These are phyloP conservation scores for Acronicta leporina DNA, from an alignment of 2,888 invertebrate species.

Conservation along the genomic window DNA sequence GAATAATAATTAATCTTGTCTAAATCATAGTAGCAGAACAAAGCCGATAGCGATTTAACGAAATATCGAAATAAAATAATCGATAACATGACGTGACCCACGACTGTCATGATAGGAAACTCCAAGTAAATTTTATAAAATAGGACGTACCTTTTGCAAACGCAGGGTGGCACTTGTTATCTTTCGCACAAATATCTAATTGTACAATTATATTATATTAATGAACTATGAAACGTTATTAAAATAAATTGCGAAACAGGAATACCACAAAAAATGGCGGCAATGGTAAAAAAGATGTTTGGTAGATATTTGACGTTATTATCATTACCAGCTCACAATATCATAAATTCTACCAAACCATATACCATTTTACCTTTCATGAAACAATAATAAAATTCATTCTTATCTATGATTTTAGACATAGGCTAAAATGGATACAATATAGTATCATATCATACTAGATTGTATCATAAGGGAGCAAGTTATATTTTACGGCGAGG, in stretches of 20 bases:
- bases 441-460: no score
- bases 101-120: conserved; percentile 35
- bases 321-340: conserved; percentile 31
- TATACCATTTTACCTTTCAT: neutral
- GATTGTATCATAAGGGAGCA: no score
- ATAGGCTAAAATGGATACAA: no score
- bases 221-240: conserved; percentile 26
- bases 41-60: conserved; percentile 48
- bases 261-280: conserved; percentile 82
- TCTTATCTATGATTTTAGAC: no score
- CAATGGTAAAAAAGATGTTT: conserved; percentile 65
- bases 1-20: neutral
- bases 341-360: conserved; percentile 34
- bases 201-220: conserved; percentile 17
- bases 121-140: conserved; percentile 20
- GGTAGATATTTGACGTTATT: conserved; percentile 41
- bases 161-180: conserved; percentile 21
- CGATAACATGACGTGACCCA: conserved; percentile 66
- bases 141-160: conserved; percentile 48
- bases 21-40: conserved; percentile 17
- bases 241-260: conserved; percentile 54
- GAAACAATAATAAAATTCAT: no score
- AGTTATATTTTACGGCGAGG: no score
- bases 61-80: conserved; percentile 48
- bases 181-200: conserved; percentile 25